phyloP scores from a whole-genome alignment of 2,113 vertebrate species.

The Cyanoliseus patagonus region DNA sequence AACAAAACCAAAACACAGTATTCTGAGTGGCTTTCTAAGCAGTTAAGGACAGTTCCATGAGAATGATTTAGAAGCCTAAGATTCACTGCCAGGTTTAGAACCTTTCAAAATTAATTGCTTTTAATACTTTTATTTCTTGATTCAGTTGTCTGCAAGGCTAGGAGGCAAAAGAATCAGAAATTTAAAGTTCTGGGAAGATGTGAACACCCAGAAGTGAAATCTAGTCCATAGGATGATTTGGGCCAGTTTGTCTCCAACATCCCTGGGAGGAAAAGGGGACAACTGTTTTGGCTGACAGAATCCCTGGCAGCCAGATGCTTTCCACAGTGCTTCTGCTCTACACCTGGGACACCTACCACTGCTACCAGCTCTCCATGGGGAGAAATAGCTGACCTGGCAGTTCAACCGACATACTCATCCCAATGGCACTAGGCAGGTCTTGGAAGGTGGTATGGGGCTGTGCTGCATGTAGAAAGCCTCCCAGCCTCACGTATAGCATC shows the following conservation, averaged over 20 bases:
- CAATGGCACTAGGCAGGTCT: accelerated
- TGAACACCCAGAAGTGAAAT: not conserved
- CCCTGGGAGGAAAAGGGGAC: not conserved
- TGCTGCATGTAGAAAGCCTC: not conserved
- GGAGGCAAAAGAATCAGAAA: not conserved
- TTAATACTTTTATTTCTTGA: not conserved
- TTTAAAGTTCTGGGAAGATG: not conserved
- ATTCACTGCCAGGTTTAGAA: not conserved
- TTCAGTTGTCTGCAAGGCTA: not conserved
- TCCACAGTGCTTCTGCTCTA: not conserved
- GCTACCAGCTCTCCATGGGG: not conserved
- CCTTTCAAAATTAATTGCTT: not conserved
- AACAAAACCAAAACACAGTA: not conserved
- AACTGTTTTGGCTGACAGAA: not conserved
- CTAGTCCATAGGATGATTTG: not conserved
- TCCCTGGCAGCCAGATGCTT: not conserved
- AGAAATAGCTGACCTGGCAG: not conserved
- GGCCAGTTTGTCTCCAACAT: not conserved
- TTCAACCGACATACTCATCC: not conserved
- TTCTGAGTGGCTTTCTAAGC: not conserved
- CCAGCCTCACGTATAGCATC: not conserved
- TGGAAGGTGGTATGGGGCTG: not conserved
- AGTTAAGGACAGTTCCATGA: not conserved
- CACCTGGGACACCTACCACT: not conserved
- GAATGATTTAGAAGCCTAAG: not conserved